Conservation (phyloP, 2,888 invertebrate species). For the Tetanocera ferruginea region DNA sequence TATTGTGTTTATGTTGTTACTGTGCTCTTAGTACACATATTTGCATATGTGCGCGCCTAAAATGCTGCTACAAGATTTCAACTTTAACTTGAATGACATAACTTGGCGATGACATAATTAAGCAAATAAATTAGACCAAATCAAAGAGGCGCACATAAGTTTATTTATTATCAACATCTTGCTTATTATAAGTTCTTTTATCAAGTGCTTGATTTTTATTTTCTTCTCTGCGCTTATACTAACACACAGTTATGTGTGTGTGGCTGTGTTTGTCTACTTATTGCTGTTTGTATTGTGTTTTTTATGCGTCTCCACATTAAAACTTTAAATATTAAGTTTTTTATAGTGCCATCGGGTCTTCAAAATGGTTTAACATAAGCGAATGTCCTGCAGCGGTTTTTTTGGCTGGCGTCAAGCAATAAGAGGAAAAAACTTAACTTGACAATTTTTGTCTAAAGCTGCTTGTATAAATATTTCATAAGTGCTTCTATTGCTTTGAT, state of each 20-base stretch:
- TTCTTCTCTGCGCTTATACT: too few relatives aligned
- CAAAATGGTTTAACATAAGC: not conserved
- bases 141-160: too few relatives aligned
- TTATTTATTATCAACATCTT: not conserved
- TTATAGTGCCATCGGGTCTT: not conserved
- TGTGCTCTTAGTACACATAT: not conserved
- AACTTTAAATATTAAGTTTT: not conserved
- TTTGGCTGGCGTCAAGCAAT: not conserved
- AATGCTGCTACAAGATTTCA: conserved; percentile 1
- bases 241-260: not conserved
- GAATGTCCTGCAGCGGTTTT: not conserved
- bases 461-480: too few relatives aligned
- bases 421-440: not conserved
- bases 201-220: not conserved
- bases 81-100: not conserved
- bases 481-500: too few relatives aligned
- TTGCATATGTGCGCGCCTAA: conserved; percentile 8
- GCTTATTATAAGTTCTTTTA: not conserved
- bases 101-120: conserved; percentile 10
- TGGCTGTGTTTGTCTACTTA: not conserved
- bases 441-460: not conserved
- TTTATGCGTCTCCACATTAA: not conserved
- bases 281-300: not conserved
- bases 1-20: not conserved
- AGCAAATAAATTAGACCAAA: conserved; percentile 8